These are phyloP conservation scores for Athene cunicularia DNA, from an alignment of 2,113 vertebrate species.

Conservation along the genomic window DNA sequence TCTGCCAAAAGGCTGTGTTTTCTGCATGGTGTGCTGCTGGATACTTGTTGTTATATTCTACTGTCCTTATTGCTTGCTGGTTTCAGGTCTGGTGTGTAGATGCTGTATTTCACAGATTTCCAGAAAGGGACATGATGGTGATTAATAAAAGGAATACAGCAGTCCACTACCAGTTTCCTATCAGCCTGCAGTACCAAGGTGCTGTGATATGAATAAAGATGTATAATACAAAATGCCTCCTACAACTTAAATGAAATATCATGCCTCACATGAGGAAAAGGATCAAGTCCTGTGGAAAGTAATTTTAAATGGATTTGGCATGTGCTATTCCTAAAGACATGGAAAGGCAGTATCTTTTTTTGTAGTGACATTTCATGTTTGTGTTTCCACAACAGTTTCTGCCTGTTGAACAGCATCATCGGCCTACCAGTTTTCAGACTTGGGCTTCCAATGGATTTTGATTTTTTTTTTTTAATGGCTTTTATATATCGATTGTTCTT, in stretches of 20 bases:
- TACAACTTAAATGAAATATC: not conserved
- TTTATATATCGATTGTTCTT: not conserved
- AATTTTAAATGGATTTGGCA: not conserved
- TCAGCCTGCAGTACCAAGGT: not conserved
- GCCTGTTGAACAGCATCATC: not conserved
- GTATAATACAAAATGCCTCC: not conserved
- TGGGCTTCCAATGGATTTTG: not conserved
- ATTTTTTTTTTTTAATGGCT: not conserved
- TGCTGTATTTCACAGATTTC: not conserved
- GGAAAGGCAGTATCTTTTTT: not conserved
- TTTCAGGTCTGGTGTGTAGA: not conserved
- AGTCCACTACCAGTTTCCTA: not conserved
- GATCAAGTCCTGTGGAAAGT: not conserved
- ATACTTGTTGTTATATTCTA: fast-evolving
- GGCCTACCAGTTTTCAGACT: not conserved
- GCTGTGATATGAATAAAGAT: not conserved
- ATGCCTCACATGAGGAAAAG: not conserved
- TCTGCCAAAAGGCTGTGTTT: not conserved
- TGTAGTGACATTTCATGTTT: not conserved
- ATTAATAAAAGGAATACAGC: not conserved
- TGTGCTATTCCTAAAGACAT: not conserved
- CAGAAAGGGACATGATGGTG: not conserved
- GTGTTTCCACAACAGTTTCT: not conserved
- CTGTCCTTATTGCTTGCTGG: not conserved
- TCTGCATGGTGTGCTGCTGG: not conserved